A percentile compares a stretch with the other conserved stretches of the same genome.
phyloP scores from a whole-genome alignment of 2,888 invertebrate genomes.

The Eueremaeus valkanovi region DNA sequence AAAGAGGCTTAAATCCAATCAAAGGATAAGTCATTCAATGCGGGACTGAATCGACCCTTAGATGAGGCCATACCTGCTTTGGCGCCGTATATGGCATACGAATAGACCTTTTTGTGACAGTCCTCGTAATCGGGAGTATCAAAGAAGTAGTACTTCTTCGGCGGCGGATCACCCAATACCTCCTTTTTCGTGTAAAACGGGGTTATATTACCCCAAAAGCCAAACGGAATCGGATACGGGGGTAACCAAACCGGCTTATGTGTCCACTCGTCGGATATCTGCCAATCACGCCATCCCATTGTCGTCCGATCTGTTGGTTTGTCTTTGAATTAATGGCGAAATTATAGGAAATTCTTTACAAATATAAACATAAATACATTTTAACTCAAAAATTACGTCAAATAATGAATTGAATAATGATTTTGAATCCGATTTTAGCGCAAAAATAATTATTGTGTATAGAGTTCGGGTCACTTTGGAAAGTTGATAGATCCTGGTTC shows the following conservation, averaged over 20 bases:
- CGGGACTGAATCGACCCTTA: no score
- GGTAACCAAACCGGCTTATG: constrained; percentile 9
- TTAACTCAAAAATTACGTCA: not conserved
- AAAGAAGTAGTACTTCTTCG: constrained; percentile 12
- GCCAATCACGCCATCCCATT: not conserved
- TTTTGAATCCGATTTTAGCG: no score
- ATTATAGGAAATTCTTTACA: not conserved
- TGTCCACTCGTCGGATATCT: constrained; percentile 2
- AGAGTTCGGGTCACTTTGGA: no score
- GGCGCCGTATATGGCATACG: not conserved
- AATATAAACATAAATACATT: not conserved
- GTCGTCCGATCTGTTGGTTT: not conserved
- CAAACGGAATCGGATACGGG: not conserved
- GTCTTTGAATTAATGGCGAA: not conserved
- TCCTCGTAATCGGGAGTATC: constrained; percentile 37
- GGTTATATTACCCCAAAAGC: not conserved
- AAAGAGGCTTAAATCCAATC: not conserved
- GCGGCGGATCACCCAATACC: not conserved
- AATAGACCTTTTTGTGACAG: constrained; percentile 7
- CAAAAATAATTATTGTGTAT: no score
- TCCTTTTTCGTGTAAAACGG: not conserved
- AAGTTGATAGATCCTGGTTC: no score
- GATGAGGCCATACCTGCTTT: not conserved
- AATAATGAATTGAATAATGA: not conserved
- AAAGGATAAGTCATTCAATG: not conserved